Evolutionary conservation across 2,113 vertebrate genomes (phyloP).

Genomic region (Mola mola): DNA sequence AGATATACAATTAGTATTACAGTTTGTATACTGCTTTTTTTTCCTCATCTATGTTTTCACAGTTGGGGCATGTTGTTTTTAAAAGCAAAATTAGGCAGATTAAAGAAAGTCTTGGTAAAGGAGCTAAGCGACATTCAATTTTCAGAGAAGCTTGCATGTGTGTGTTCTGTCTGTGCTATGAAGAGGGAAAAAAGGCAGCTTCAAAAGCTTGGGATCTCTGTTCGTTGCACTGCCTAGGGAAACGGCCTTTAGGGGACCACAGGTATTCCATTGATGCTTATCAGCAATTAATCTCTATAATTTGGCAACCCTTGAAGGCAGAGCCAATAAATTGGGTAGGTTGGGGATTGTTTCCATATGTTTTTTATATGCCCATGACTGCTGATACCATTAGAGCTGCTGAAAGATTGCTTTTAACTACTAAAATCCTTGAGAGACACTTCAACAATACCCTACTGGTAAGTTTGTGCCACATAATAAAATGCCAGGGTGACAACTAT

Average conservation of each 20-base stretch:
- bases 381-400: slow-evolving; percentile 31
- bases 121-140: slow-evolving; percentile 48
- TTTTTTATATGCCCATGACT: slow-evolving; percentile 49
- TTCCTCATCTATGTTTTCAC: background rate
- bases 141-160: slow-evolving; percentile 29
- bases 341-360: slow-evolving; percentile 10
- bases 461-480: slow-evolving; percentile 31
- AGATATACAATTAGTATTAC: background rate
- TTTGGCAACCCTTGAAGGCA: slow-evolving; percentile 47
- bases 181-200: slow-evolving; percentile 31
- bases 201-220: slow-evolving; percentile 49
- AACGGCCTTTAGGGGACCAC: slow-evolving; percentile 18
- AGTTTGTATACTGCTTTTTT: background rate
- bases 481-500: slow-evolving; percentile 7
- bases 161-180: slow-evolving; percentile 24
- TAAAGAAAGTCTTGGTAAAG: slow-evolving; percentile 39
- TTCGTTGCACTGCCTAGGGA: slow-evolving; percentile 43
- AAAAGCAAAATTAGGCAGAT: slow-evolving; percentile 2
- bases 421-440: slow-evolving; percentile 32
- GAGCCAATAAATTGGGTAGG: slow-evolving; percentile 56
- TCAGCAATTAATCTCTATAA: slow-evolving; percentile 54
- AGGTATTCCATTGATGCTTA: slow-evolving; percentile 69
- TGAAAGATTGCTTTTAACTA: slow-evolving; percentile 44
- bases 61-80: slow-evolving; percentile 5
- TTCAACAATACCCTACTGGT: slow-evolving; percentile 22